phyloP scores from a whole-genome alignment of 1,140 invertebrate genomes.

The Drosophila lacteicornis region DNA sequence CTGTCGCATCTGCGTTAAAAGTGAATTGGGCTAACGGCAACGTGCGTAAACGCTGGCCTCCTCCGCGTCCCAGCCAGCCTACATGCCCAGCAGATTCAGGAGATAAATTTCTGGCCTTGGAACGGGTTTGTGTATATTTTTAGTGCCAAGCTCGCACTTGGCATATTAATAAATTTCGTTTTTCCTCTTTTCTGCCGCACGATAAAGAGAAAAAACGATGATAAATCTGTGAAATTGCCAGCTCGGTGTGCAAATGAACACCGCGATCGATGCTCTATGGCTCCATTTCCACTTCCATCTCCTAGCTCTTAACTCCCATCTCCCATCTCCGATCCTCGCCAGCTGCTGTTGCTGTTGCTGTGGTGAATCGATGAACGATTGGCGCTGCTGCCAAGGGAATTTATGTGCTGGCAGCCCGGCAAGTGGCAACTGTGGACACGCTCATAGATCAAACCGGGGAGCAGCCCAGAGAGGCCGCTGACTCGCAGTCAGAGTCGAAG shows the following conservation, averaged over 20 bases:
- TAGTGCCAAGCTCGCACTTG: constrained; percentile 25
- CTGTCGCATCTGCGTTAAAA: constrained; percentile 25
- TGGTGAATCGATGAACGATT: constrained; percentile 52
- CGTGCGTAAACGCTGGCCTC: constrained; percentile 55
- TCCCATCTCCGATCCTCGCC: constrained; percentile 9
- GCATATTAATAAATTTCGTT: constrained; percentile 63
- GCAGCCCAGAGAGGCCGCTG: constrained; percentile 2
- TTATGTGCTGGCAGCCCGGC: constrained; percentile 63
- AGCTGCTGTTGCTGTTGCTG: constrained; percentile 14
- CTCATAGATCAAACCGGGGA: constrained; percentile 43
- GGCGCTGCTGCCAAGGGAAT: constrained; percentile 45
- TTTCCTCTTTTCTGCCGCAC: constrained; percentile 28
- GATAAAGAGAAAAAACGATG: constrained; percentile 49
- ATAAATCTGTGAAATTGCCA: constrained; percentile 71
- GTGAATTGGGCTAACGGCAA: constrained; percentile 69
- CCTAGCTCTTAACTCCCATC: neutral
- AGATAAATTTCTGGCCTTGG: constrained; percentile 40
- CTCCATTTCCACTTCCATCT: constrained; percentile 37
- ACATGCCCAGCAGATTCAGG: constrained; percentile 10
- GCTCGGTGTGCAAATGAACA: constrained; percentile 67
- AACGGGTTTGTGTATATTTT: constrained; percentile 53
- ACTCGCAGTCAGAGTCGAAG: constrained; percentile 12
- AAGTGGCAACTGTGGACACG: constrained; percentile 63
- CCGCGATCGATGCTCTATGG: constrained; percentile 46
- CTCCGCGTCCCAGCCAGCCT: neutral